Conservation (phyloP, 2,113 vertebrate genomes). For the Pseudorectes ferrugineus region DNA sequence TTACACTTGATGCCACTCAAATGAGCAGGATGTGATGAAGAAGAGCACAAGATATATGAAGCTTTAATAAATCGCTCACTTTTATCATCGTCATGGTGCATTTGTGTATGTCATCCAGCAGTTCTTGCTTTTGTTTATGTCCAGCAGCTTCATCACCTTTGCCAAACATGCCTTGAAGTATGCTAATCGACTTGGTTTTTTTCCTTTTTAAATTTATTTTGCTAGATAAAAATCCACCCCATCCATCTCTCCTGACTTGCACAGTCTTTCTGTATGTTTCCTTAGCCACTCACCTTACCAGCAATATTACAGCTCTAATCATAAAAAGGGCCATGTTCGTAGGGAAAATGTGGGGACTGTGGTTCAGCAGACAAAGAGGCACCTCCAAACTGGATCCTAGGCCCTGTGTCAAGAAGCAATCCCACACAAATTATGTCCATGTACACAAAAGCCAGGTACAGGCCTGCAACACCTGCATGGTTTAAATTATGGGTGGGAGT, state of each 20-base stretch:
- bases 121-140: background rate
- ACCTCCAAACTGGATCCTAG: background rate
- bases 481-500: background rate
- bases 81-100: background rate
- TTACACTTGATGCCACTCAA: slow-evolving; percentile 9
- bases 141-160: background rate
- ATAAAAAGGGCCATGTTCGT: background rate
- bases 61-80: background rate
- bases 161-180: background rate
- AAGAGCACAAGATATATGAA: background rate
- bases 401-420: background rate
- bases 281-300: background rate
- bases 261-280: background rate
- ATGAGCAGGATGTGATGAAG: background rate
- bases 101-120: background rate
- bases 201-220: background rate
- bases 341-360: background rate
- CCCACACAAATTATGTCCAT: background rate
- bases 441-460: background rate
- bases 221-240: background rate
- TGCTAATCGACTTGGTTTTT: background rate
- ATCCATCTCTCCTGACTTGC: background rate
- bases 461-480: background rate
- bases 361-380: background rate
- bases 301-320: background rate